Evolutionary conservation across 2,797 vertebrate genomes (phyloP), one percentile per base, ranked within the genome.

Genomic region (Columba guinea): DNA sequence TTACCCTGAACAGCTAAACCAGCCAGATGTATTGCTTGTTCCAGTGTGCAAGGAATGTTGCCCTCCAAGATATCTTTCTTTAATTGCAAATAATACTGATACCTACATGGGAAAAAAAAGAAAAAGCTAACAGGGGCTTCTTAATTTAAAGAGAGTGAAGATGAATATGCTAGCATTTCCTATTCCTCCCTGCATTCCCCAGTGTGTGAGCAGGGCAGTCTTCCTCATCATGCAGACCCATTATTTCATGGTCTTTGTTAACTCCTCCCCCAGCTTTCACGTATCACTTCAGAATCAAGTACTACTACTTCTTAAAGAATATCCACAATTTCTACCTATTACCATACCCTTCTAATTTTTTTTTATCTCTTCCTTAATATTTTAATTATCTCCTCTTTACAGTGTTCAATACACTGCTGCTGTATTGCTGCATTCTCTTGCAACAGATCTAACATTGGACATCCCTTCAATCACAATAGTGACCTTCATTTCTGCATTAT

Each of bases 21-120:
- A 90, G 99, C 99, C 97, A 99, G 98, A 84, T 98, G 99, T 96
- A 99, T 98, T 82, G 99, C 99, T 98, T 99, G 99, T 81, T 99
- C 99, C 85, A 99, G 96, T 5, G 98, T 98, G 97, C 99, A 99
- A 63, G 99, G 98, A 98, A 99, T 99, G 96, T 97, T 98, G 87
- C 99, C 99, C 95, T 99, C 99, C 97, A 99, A 98, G 97, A 99
- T 98, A 95, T 99, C 99, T 97, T 99, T 99, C 98, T 99, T 99
- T 96, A 99, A 94, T 85, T 99, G 99, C 49, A 99, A 98, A 95
- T 99, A 99, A 99, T 99, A 99, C 98, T 99, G 99, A 98, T 99
- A 99, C 97, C 99, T 99, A 97, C 68, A 81, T 3, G 3, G 20
- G 35, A 59, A 78, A 90, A 90, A 87, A 84, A 65, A 84, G 13